phyloP scores from a whole-genome alignment of 2,797 vertebrate genomes.

The Bovichtus diacanthus region DNA sequence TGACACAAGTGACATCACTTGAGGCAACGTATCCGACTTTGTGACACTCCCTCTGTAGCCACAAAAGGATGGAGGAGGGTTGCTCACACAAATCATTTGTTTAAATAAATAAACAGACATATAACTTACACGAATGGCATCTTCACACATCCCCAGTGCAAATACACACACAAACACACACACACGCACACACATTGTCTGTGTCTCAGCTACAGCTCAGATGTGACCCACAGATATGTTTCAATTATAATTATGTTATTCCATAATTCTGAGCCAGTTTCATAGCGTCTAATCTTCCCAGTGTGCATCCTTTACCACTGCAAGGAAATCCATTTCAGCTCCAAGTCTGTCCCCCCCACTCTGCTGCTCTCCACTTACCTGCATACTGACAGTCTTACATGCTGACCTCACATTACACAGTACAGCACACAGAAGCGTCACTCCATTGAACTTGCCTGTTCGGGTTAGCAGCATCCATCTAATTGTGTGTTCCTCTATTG shows the following conservation, averaged over 20 bases:
- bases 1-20: too few species aligned
- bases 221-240: constrained; percentile 35
- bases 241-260: constrained; percentile 53
- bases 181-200: neutral
- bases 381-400: constrained; percentile 43
- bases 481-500: constrained; percentile 38
- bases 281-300: constrained; percentile 22
- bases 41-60: too few species aligned
- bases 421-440: constrained; percentile 49
- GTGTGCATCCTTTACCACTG: constrained; percentile 28
- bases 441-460: constrained; percentile 61
- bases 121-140: constrained; percentile 17
- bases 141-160: neutral
- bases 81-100: constrained; percentile 5
- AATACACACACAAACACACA: constrained; percentile 8
- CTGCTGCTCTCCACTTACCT: constrained; percentile 28
- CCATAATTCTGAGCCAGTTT: constrained; percentile 45
- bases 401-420: constrained; percentile 63
- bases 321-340: constrained; percentile 59
- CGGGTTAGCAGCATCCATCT: constrained; percentile 50
- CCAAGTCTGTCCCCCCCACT: constrained; percentile 18
- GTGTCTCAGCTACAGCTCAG: constrained; percentile 25
- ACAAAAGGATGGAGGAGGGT: too few species aligned
- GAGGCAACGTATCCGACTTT: too few species aligned
- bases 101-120: constrained; percentile 16